These are phyloP conservation scores for Pterois miles DNA, from an alignment of 2,797 vertebrate genomes.

Conservation along the genomic window DNA sequence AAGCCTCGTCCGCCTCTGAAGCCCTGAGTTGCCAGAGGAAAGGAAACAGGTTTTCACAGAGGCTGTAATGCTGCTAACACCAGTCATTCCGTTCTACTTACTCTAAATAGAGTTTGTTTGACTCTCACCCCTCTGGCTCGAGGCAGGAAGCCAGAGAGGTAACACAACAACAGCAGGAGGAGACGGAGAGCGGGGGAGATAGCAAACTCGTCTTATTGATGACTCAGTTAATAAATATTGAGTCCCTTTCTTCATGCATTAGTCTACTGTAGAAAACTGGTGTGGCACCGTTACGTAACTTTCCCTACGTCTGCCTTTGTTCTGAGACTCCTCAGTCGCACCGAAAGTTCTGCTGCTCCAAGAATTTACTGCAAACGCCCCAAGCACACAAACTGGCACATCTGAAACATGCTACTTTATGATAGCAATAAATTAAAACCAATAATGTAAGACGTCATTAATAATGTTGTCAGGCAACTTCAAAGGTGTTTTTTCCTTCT, in stretches of 20 bases:
- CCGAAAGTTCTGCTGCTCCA: slow-evolving; percentile 24
- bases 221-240: slow-evolving; percentile 67
- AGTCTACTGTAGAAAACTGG: slow-evolving; percentile 26
- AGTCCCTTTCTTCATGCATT: slow-evolving; percentile 57
- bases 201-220: slow-evolving; percentile 62
- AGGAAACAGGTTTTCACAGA: slow-evolving; percentile 71
- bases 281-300: slow-evolving; percentile 29
- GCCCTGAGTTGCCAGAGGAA: slow-evolving; percentile 60
- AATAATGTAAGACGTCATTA: background rate
- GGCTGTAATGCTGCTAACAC: slow-evolving; percentile 47
- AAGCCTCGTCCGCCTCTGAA: slow-evolving; percentile 64
- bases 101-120: slow-evolving; percentile 69
- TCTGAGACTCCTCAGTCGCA: slow-evolving; percentile 30
- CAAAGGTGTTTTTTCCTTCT: background rate
- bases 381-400: slow-evolving; percentile 1
- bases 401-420: background rate
- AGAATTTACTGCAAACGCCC: slow-evolving; percentile 25
- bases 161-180: slow-evolving; percentile 40
- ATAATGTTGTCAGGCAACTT: background rate
- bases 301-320: slow-evolving; percentile 41
- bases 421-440: background rate
- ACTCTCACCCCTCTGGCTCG: slow-evolving; percentile 64
- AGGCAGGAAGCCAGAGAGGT: slow-evolving; percentile 59
- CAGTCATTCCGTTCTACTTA: slow-evolving; percentile 65
- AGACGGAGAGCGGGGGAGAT: slow-evolving; percentile 26